Conservation (phyloP, 2,888 invertebrate species). For the Octonoba sinensis region DNA sequence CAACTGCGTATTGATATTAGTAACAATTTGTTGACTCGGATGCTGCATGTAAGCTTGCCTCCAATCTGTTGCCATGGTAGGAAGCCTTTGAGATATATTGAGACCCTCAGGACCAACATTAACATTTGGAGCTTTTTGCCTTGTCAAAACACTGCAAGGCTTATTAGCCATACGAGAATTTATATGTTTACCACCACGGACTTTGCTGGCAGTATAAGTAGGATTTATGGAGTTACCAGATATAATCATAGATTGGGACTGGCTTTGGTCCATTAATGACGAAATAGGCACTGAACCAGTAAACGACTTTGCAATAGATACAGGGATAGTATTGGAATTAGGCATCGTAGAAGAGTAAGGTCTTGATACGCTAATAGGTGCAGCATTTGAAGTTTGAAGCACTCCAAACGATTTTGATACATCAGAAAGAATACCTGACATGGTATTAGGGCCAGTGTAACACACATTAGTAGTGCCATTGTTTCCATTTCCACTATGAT, state of each 20-base stretch:
- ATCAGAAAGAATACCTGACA: no score
- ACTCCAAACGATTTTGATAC: no score
- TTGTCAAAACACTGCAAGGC: constrained; percentile 10
- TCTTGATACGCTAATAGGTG: constrained; percentile 5
- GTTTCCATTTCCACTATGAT: no score
- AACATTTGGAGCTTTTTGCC: constrained; percentile 76
- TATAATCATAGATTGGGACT: constrained; percentile 18
- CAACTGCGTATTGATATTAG: constrained; percentile 29
- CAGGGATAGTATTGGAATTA: constrained; percentile 6
- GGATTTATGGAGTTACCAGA: constrained; percentile 16
- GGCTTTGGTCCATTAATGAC: constrained; percentile 5
- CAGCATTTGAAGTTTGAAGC: no score
- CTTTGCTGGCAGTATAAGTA: constrained; percentile 17
- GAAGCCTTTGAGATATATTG: constrained; percentile 72
- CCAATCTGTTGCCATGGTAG: constrained; percentile 73
- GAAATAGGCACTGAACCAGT: constrained; percentile 8
- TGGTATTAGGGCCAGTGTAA: no score
- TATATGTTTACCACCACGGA: constrained; percentile 22
- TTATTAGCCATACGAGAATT: constrained; percentile 20
- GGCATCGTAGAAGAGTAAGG: constrained; percentile 3
- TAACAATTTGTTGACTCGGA: constrained; percentile 43
- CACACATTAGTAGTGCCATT: no score
- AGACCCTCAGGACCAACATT: constrained; percentile 75
- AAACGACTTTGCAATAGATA: constrained; percentile 16
- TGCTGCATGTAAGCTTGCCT: constrained; percentile 74